A percentile compares a stretch with the other conserved stretches of the same genome.
These are phyloP conservation scores for Manis pentadactyla DNA, from an alignment of 2,797 vertebrate species.

Conservation along the genomic window DNA sequence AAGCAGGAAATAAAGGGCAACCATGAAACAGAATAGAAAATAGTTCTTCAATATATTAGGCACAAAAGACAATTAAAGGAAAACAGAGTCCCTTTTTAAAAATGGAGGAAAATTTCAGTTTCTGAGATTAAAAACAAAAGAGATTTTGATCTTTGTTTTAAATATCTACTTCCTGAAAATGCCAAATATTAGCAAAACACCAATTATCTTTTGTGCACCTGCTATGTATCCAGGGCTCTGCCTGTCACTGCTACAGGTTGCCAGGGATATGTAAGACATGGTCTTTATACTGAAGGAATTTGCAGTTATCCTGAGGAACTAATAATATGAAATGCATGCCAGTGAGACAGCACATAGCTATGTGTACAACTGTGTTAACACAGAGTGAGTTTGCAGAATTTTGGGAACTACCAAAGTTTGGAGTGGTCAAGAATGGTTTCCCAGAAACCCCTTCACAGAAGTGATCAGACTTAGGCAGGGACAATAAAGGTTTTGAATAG, in stretches of 20 bases:
- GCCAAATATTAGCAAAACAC: neutral
- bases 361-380: accelerated
- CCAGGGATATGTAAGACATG: no score
- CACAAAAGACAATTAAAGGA: neutral
- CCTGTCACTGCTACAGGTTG: neutral
- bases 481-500: neutral
- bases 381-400: neutral
- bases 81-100: neutral
- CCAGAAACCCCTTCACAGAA: neutral
- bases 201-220: neutral
- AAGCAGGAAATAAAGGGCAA: neutral
- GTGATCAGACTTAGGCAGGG: no score
- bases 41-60: neutral
- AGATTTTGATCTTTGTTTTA: neutral
- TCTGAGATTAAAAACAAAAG: neutral
- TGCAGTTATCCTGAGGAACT: neutral
- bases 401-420: neutral
- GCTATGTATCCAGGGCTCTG: neutral
- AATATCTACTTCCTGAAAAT: neutral
- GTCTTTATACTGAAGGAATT: neutral
- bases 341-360: no score
- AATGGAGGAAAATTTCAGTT: neutral
- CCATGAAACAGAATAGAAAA: neutral
- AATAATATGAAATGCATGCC: no score
- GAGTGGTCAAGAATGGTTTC: neutral